phyloP scores from a whole-genome alignment of 37 sponge, comb jelly and placozoan species.

The Bolinopsis microptera region DNA sequence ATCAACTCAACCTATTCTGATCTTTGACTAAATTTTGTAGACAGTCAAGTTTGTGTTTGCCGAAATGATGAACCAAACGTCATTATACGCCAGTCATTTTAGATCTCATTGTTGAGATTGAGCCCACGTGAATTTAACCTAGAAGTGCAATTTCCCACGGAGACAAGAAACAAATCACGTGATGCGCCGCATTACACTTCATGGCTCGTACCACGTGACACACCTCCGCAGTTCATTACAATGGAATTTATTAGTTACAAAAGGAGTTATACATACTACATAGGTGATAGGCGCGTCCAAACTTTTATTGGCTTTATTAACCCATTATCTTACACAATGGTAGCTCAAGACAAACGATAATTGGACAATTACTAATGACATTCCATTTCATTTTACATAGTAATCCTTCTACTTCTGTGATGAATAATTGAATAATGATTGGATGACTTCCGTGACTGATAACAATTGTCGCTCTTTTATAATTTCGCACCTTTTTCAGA shows the following conservation, averaged over 20 bases:
- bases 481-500: background rate
- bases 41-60: no score
- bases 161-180: background rate
- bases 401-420: no score
- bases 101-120: background rate
- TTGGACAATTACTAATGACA: no score
- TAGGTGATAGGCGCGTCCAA: background rate
- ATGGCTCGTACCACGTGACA: background rate
- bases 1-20: no score
- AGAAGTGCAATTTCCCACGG: background rate
- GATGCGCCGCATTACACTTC: background rate
- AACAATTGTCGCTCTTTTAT: background rate
- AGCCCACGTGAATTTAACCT: background rate
- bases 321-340: background rate
- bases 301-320: background rate
- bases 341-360: background rate
- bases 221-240: background rate
- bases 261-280: background rate
- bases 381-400: no score
- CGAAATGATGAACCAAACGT: background rate
- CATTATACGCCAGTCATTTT: background rate
- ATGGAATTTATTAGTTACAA: background rate
- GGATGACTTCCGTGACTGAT: background rate
- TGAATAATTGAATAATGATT: no score
- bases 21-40: no score